Base-by-base conservation (phyloP, 2,113 vertebrate species). In the Anoura caudifer region DNA sequence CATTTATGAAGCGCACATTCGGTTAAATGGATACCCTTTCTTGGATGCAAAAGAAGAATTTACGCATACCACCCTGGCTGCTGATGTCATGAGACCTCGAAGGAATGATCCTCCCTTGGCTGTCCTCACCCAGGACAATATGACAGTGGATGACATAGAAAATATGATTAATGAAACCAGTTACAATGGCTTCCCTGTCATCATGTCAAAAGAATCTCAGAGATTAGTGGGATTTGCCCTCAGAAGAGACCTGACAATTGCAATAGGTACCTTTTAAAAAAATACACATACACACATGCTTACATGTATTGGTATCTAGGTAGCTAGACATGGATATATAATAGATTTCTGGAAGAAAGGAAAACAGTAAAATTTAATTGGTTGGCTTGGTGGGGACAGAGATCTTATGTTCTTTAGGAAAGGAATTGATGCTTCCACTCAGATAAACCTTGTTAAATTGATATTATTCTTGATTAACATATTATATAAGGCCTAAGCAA, bases 41-140 rank as follows among this genome's bases (percentile, higher is more conserved):
- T 97, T 99, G 98, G 99, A 99, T 84, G 99, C 99, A 69, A 99
- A 99, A 97, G 99, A 99, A 98, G 99, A 99, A 61, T 99, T 99
- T 96, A 99, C 99, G 3, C 99, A 99, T 98, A 99, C 99, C 36
- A 99, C 99, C 0, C 97, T 99, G 97, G 99, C 99, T 50, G 98
- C 99, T 33, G 99, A 99, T 17, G 99, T 99, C 98, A 99, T 99
- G 99, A 99, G 99, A 80, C 99, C 99, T 2, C 98, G 99, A 10
- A 99, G 99, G 69, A 99, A 97, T 0, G 99, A 99, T 89, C 99
- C 99, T 0, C 99, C 99, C 0, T 81, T 99, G 38, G 99, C 99
- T 0, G 99, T 99, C 95, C 98, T 99, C 79, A 99, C 99, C 0
- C 99, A 99, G 98, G 99, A 99, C 52, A 99, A 99, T 89, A 99